phyloP scores from a whole-genome alignment of 2,113 vertebrate genomes.

The Garra rufa region DNA sequence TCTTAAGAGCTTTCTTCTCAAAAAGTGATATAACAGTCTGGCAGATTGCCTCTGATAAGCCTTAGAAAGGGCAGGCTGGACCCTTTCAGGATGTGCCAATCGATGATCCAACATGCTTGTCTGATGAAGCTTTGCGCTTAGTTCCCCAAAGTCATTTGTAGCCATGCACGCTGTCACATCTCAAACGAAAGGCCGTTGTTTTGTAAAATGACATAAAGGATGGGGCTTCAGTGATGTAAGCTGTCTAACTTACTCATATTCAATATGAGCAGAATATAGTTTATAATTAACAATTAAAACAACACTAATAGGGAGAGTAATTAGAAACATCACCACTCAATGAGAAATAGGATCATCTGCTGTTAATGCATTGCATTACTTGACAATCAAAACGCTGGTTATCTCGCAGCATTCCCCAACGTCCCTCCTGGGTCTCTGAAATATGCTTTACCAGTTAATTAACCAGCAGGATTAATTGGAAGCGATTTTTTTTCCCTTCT shows the following conservation, averaged over 20 bases:
- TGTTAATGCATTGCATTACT: constrained; percentile 15
- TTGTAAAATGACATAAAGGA: constrained; percentile 20
- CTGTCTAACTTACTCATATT: constrained; percentile 12
- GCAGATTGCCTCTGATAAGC: constrained; percentile 49
- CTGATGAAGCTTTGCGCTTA: constrained; percentile 34
- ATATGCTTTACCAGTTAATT: constrained; percentile 50
- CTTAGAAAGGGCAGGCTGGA: constrained; percentile 48
- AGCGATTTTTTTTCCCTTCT: constrained; percentile 10
- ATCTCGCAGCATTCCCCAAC: constrained; percentile 2
- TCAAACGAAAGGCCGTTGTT: constrained; percentile 31
- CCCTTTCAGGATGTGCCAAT: constrained; percentile 52
- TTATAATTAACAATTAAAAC: constrained; percentile 31
- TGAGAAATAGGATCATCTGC: constrained; percentile 39
- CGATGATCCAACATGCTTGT: constrained; percentile 46
- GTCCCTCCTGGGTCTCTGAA: constrained; percentile 18
- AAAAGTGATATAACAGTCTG: constrained; percentile 49
- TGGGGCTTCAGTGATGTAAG: background rate
- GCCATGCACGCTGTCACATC: constrained; percentile 18
- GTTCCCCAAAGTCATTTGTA: constrained; percentile 40
- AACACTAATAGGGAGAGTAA: constrained; percentile 30
- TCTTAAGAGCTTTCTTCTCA: constrained; percentile 57
- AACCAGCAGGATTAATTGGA: constrained; percentile 52
- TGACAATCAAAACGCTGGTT: constrained; percentile 36
- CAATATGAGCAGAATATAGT: background rate
- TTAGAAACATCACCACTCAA: constrained; percentile 21